These are phyloP conservation scores for Trichogramma pretiosum DNA, from an alignment of 1,140 invertebrate genomes.

Conservation along the genomic window DNA sequence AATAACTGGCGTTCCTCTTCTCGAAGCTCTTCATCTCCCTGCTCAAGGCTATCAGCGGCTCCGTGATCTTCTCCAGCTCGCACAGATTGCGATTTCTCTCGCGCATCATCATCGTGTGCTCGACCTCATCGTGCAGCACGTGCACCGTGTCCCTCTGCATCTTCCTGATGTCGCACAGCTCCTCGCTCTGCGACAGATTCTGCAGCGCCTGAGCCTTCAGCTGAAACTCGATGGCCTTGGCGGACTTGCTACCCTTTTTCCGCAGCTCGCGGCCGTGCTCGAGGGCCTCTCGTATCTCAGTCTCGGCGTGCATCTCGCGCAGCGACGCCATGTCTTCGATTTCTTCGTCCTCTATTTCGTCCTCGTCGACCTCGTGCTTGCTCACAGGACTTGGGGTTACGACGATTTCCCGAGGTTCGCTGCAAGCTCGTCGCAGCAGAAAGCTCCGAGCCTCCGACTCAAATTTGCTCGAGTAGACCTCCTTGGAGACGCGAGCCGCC, in stretches of 20 bases:
- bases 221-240: slow-evolving; percentile 59
- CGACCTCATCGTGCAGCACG: slow-evolving; percentile 30
- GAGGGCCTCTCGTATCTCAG: slow-evolving; percentile 38
- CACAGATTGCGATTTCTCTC: slow-evolving; percentile 35
- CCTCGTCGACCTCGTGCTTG: slow-evolving; percentile 37
- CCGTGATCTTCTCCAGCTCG: slow-evolving; percentile 46
- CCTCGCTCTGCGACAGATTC: slow-evolving; percentile 38
- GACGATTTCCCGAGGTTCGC: slow-evolving; percentile 40
- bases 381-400: too few species aligned
- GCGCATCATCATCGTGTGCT: slow-evolving; percentile 41
- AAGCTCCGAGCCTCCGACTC: slow-evolving; percentile 40
- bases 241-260: slow-evolving; percentile 68
- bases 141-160: slow-evolving; percentile 35
- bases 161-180: slow-evolving; percentile 36
- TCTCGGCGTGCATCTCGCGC: slow-evolving; percentile 41
- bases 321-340: slow-evolving; percentile 40
- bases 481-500: slow-evolving; percentile 55
- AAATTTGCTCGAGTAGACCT: slow-evolving; percentile 51
- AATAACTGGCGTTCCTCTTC: slow-evolving; percentile 50
- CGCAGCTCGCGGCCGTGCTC: slow-evolving; percentile 49
- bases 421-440: slow-evolving; percentile 21
- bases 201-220: slow-evolving; percentile 46
- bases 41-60: slow-evolving; percentile 50
- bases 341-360: slow-evolving; percentile 43
- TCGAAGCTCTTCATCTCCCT: slow-evolving; percentile 55